phyloP scores from a whole-genome alignment of 53 echinoderm and acorn worm genomes.

The Echinarachnius parma region DNA sequence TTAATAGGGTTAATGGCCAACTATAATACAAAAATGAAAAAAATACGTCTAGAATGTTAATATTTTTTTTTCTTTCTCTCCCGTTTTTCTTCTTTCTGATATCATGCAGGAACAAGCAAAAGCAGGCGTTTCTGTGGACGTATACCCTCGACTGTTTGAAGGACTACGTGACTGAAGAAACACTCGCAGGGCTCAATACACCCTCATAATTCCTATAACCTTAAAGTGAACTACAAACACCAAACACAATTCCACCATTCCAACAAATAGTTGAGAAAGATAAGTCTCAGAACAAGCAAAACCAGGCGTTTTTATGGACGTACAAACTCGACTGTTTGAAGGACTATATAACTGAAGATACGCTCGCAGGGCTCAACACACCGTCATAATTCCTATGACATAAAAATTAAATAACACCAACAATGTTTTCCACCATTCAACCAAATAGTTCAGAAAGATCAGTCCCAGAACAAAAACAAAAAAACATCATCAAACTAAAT shows the following conservation, averaged over 20 bases:
- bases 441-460: too few species aligned
- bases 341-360: conserved; percentile 46
- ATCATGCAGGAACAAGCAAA: conserved; percentile 28
- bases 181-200: conserved; percentile 22
- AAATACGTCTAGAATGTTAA: too few species aligned
- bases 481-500: too few species aligned
- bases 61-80: too few species aligned
- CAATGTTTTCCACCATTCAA: too few species aligned
- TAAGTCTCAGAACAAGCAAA: conserved; percentile 22
- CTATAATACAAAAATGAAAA: too few species aligned
- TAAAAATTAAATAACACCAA: too few species aligned
- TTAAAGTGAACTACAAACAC: too few species aligned
- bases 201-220: neutral
- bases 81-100: too few species aligned
- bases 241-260: too few species aligned
- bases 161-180: conserved; percentile 47
- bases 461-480: conserved; percentile 32
- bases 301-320: conserved; percentile 56
- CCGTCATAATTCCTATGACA: neutral
- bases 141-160: conserved; percentile 50
- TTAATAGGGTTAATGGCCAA: too few species aligned
- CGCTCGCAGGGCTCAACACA: conserved; percentile 22
- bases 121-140: conserved; percentile 57
- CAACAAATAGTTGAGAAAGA: too few species aligned
- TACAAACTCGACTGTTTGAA: conserved; percentile 50